Evolutionary conservation across 2,888 invertebrate genomes (phyloP), one percentile per base, ranked within the genome.

Genomic region (Acronicta psi): DNA sequence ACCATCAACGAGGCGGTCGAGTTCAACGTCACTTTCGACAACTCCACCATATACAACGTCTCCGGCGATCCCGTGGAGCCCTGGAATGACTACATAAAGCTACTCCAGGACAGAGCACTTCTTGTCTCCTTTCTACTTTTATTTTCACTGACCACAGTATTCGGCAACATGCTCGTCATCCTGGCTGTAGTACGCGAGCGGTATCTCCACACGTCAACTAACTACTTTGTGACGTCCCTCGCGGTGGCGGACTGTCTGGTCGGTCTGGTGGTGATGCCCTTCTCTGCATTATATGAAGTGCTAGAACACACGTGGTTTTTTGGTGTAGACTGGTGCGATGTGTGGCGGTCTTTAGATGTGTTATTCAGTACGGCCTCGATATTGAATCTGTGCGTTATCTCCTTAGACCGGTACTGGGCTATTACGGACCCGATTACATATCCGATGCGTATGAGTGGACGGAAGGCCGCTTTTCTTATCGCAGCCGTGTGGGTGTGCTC

Each of bases 341-440:
- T 99, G 18, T 99, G 99, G 99, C 96, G 99, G 53, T 99, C 99
- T 0, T 89, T 99, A 68, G 99, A 99, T 86, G 99, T 99, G 2
- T 95, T 99, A 1, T 99, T 99, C 79, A 98, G 98, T 80, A 99
- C 99, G 0, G 99, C 99, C 6, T 99, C 99, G 11, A 99, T 99
- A 79, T 95, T 99, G 49, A 99, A 99, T 91, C 94, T 99, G 53
- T 99, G 99, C 91, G 99, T 99, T 29, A 99, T 99, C 81, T 98
- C 98, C 0, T 88, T 99, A 80, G 99, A 99, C 88, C 96, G 99
- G 16, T 99, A 99, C 90, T 99, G 99, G 99, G 99, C 99, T 43
- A 99, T 99, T 67, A 99, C 99, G 13, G 99, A 99, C 91, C 99
- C 99, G 0, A 99, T 99, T 74, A 98, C 98, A 45, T 99, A 99